Conservation (phyloP, 2,797 vertebrate species). For the Enteromius radiatus region DNA sequence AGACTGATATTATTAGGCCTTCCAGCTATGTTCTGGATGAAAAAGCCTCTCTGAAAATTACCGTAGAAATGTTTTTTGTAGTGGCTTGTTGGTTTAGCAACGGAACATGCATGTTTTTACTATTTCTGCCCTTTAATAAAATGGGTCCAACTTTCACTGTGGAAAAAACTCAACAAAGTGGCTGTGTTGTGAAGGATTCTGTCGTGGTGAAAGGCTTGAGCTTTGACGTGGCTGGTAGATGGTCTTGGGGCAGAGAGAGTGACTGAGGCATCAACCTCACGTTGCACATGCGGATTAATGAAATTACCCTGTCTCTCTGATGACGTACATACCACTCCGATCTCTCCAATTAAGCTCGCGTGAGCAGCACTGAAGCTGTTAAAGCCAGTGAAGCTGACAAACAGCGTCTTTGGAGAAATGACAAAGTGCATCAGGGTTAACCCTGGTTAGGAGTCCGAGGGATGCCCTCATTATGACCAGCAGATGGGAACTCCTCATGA, state of each 20-base stretch:
- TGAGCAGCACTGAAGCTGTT: slow-evolving; percentile 45
- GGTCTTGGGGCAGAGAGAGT: slow-evolving; percentile 21
- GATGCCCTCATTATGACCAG: neutral
- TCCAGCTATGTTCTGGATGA: neutral
- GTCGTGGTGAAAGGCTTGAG: neutral
- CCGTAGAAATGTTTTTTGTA: neutral
- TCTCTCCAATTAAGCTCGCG: slow-evolving; percentile 18
- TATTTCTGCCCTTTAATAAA: slow-evolving; percentile 39
- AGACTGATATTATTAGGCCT: neutral
- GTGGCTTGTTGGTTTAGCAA: neutral
- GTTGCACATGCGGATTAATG: slow-evolving; percentile 38
- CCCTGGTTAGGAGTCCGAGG: slow-evolving; percentile 25
- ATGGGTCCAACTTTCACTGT: neutral
- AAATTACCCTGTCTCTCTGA: slow-evolving; percentile 46
- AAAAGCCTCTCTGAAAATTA: neutral
- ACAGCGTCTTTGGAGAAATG: slow-evolving; percentile 54
- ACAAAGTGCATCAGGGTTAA: slow-evolving; percentile 40
- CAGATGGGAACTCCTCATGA: slow-evolving; percentile 29
- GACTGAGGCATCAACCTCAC: slow-evolving; percentile 41
- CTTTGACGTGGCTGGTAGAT: slow-evolving; percentile 1
- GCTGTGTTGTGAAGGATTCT: neutral
- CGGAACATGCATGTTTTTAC: neutral
- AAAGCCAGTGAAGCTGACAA: slow-evolving; percentile 50
- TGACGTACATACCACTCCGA: slow-evolving; percentile 50
- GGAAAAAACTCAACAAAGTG: neutral